phyloP scores from a whole-genome alignment of 1,140 invertebrate genomes.

The Capitella teleta region DNA sequence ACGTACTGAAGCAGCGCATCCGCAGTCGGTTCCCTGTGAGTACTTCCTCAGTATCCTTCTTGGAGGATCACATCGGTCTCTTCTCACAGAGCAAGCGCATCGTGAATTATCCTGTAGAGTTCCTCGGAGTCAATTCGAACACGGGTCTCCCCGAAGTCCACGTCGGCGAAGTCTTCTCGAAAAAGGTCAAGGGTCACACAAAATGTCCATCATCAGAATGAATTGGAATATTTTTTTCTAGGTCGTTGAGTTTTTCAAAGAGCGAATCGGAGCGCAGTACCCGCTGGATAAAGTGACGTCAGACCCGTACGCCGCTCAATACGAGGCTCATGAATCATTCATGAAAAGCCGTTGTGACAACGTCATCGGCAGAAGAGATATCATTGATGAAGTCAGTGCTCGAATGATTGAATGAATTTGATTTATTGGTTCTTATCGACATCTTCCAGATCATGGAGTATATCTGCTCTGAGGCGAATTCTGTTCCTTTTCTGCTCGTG shows the following conservation, averaged over 20 bases:
- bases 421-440: not conserved
- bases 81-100: not conserved
- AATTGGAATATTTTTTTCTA: not conserved
- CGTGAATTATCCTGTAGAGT: not conserved
- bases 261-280: slow-evolving; percentile 9
- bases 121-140: not conserved
- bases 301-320: slow-evolving; percentile 1
- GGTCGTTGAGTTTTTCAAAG: slow-evolving; percentile 4
- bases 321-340: slow-evolving; percentile 11
- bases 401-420: slow-evolving; percentile 14
- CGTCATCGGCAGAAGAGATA: slow-evolving; percentile 10
- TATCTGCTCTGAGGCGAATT: not conserved
- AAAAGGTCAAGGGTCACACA: not conserved
- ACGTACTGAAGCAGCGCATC: slow-evolving; percentile 7
- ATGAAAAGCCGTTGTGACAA: slow-evolving; percentile 11
- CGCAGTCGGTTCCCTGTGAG: slow-evolving; percentile 9
- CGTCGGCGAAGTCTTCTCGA: slow-evolving; percentile 3
- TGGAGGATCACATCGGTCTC: not conserved
- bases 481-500: slow-evolving; percentile 12
- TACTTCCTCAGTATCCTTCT: not conserved
- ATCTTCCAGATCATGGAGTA: slow-evolving; percentile 11
- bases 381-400: slow-evolving; percentile 13
- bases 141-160: no score
- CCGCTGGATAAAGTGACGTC: not conserved
- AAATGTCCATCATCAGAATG: not conserved